Base-by-base conservation (phyloP, 2,888 invertebrate genomes). In the Leucoma salicis region DNA sequence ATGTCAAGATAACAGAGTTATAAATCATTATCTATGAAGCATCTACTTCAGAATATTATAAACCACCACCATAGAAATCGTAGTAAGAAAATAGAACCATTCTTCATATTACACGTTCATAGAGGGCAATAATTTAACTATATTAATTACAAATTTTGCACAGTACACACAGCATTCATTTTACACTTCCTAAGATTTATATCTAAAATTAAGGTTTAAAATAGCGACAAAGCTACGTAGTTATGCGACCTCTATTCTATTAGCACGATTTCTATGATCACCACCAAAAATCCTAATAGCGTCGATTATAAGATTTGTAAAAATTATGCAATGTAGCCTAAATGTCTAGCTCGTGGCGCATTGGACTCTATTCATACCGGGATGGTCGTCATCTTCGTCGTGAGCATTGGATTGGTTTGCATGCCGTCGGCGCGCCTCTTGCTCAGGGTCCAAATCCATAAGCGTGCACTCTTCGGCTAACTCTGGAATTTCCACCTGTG, bases 361-460 rank as follows among this genome's bases (percentile, higher is more conserved):
- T 76, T 96, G 96, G 34, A 95, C 94, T 60, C 93, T 90, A 70
- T 93, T 93, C 71, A 92, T 91, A 63, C 93, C 92, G 49, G 93
- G 92, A 29, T 93, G 92, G 14, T 93, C 92, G 28, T 92, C 93
- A 36, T 93, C 93, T 53, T 96, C 97, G 53, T 97, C 97, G 63
- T 95, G 95, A 0, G 92, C 94, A 47, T 69, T 59, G 32, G 64
- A 75, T 40, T 92, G 93, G 63, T 92, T 91, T 14, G 91, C 90
- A 36, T 93, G 93, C 56, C 94, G 92, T 53, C 94, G 90, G 49
- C 94, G 91, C 35, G 89, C 78, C 67, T 95, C 94, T 55, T 93
- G 92, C 57, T 94, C 94, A 0, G 96, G 95, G 77, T 97, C 95
- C 66, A 95, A 92, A 31, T 96, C 95, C 57, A 92, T 85, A 64